phyloP scores from a whole-genome alignment of 2,113 vertebrate genomes.

The Circaetus cinerascens region DNA sequence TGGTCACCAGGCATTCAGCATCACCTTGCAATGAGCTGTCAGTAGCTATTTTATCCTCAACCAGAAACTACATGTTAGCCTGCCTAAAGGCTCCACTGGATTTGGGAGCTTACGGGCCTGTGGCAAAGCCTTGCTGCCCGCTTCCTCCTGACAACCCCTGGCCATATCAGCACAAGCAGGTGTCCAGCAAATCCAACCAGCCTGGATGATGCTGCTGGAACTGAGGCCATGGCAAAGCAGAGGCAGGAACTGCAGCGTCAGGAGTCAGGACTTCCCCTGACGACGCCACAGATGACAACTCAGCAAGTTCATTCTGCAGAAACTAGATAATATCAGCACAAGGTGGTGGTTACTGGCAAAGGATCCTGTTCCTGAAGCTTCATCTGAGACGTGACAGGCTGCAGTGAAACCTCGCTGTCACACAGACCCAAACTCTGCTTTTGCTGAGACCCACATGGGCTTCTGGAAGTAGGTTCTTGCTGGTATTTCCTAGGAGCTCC shows the following conservation, averaged over 20 bases:
- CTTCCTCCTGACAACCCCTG: background rate
- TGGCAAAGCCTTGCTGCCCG: background rate
- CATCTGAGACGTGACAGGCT: constrained; percentile 39
- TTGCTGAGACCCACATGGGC: background rate
- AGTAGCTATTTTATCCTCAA: background rate
- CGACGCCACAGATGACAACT: constrained; percentile 27
- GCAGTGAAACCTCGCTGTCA: background rate
- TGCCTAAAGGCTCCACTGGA: background rate
- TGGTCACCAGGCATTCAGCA: rapidly evolving
- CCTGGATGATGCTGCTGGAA: background rate
- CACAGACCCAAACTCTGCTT: background rate
- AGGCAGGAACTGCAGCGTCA: constrained; percentile 43
- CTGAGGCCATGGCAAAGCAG: background rate
- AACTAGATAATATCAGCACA: constrained; percentile 75
- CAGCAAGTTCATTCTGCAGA: constrained; percentile 76
- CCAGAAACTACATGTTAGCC: background rate
- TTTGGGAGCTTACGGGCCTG: rapidly evolving
- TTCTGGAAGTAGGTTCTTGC: background rate
- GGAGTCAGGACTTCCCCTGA: constrained; percentile 74
- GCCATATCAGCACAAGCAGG: background rate
- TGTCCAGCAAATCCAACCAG: background rate
- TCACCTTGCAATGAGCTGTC: background rate
- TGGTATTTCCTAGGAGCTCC: background rate
- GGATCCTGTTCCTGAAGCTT: constrained; percentile 55
- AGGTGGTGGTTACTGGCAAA: constrained; percentile 69